These are phyloP conservation scores for Apodemus sylvaticus DNA, from an alignment of 2,113 vertebrate species.

Conservation along the genomic window DNA sequence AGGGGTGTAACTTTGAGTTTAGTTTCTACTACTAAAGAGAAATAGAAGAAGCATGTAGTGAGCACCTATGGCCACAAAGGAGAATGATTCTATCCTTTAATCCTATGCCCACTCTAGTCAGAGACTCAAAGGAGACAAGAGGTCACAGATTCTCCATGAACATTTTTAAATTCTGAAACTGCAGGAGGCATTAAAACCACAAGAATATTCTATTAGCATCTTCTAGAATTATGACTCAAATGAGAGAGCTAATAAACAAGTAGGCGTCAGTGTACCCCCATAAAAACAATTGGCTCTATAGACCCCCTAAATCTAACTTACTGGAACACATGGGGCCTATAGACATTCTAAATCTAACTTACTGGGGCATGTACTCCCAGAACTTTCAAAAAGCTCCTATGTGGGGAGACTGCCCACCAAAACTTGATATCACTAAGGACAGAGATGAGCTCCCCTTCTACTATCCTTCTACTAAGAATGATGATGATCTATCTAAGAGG, in stretches of 20 bases:
- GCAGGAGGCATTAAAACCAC: background rate
- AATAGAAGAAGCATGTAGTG: background rate
- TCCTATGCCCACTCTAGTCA: background rate
- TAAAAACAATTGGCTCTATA: background rate
- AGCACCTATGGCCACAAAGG: background rate
- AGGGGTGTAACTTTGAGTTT: background rate
- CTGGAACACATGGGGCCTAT: background rate
- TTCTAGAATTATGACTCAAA: conserved; percentile 16
- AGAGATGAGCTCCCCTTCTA: background rate
- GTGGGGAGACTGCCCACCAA: background rate
- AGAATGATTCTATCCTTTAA: background rate
- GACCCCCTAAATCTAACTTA: background rate
- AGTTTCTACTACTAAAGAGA: background rate
- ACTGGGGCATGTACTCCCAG: background rate
- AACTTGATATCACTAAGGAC: conserved; percentile 12
- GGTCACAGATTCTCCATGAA: background rate
- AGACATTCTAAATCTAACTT: background rate
- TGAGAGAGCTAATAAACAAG: background rate
- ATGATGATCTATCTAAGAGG: background rate
- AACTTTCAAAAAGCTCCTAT: background rate
- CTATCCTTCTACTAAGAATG: background rate
- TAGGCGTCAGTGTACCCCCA: background rate
- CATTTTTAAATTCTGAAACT: background rate
- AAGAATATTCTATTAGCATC: background rate
- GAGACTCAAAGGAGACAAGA: background rate